A percentile compares a stretch with the other conserved stretches of the same genome.
Evolutionary conservation across 2,113 vertebrate species (phyloP).

Genomic region (Calyptommatus sinebrachiatus): DNA sequence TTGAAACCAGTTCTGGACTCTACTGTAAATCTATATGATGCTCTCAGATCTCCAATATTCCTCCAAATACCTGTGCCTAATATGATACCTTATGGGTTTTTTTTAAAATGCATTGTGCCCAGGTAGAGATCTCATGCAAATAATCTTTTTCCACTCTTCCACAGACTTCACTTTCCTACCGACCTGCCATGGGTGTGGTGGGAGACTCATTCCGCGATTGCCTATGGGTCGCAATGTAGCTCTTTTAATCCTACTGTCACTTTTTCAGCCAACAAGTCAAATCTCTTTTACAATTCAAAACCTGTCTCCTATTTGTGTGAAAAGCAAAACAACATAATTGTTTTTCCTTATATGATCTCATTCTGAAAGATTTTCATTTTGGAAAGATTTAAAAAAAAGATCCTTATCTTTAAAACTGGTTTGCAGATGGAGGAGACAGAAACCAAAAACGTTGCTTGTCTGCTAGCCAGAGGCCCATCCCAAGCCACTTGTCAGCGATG

Average conservation of each 20-base stretch:
- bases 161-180: not conserved
- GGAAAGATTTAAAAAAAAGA: conserved; percentile 1
- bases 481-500: not conserved
- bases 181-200: not conserved
- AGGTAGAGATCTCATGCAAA: not conserved
- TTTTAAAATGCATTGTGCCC: not conserved
- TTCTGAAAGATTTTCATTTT: conserved; percentile 15
- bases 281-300: conserved; percentile 6
- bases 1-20: not conserved
- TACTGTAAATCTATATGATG: not conserved
- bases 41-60: not conserved
- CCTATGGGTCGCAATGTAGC: not conserved
- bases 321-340: conserved; percentile 25
- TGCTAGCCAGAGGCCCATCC: not conserved
- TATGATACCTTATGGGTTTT: not conserved
- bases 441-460: not conserved
- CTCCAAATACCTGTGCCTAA: not conserved
- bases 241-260: not conserved
- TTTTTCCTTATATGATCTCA: conserved; percentile 25
- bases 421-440: not conserved
- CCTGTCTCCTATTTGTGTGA: conserved; percentile 19
- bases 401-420: conserved; percentile 25
- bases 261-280: not conserved
- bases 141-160: not conserved
- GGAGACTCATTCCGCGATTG: not conserved